A percentile compares a stretch with the other conserved stretches of the same genome.
These are phyloP conservation scores for Drosophila anomelani DNA, from an alignment of 2,888 invertebrate genomes.

Conservation along the genomic window DNA sequence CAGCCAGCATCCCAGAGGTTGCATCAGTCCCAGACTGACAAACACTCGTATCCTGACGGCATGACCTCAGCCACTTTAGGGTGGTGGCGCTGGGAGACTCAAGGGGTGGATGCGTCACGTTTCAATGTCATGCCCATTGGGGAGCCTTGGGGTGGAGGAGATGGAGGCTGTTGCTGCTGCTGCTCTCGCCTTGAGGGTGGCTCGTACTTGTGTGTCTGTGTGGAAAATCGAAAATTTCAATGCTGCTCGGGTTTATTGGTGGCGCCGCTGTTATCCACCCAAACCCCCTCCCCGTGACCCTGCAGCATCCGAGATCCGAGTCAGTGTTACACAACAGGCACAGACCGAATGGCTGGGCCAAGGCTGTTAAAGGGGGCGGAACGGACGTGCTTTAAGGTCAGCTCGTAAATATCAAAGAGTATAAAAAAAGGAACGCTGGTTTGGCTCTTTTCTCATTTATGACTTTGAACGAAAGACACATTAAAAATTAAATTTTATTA, in stretches of 20 bases:
- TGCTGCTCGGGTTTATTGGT: slow-evolving; percentile 49
- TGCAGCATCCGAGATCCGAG: slow-evolving; percentile 62
- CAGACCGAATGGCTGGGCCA: slow-evolving; percentile 57
- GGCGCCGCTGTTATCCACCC: slow-evolving; percentile 44
- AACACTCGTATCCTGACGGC: slow-evolving; percentile 42
- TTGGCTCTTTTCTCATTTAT: slow-evolving; percentile 57
- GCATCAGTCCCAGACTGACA: slow-evolving; percentile 26
- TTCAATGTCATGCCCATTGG: slow-evolving; percentile 64
- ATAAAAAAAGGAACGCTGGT: slow-evolving; percentile 32
- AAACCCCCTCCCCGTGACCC: slow-evolving; percentile 2
- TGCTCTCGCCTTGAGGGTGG: slow-evolving; percentile 23
- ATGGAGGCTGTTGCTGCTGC: slow-evolving; percentile 5
- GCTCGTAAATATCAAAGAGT: slow-evolving; percentile 61
- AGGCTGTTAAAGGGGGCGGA: slow-evolving; percentile 47
- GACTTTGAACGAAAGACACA: slow-evolving; percentile 83
- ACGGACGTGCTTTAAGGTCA: slow-evolving; percentile 58
- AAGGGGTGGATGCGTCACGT: slow-evolving; percentile 63
- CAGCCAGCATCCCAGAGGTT: slow-evolving; percentile 16
- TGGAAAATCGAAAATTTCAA: slow-evolving; percentile 69
- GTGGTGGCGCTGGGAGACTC: slow-evolving; percentile 18
- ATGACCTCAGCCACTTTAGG: slow-evolving; percentile 57
- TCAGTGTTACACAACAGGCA: slow-evolving; percentile 70
- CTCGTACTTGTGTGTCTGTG: slow-evolving; percentile 29
- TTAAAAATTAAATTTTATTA: slow-evolving; percentile 81
- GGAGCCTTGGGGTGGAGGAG: slow-evolving; percentile 3